A percentile compares a stretch with the other conserved stretches of the same genome.
phyloP scores from a whole-genome alignment of 2,113 vertebrate genomes.

The Callithrix jacchus region DNA sequence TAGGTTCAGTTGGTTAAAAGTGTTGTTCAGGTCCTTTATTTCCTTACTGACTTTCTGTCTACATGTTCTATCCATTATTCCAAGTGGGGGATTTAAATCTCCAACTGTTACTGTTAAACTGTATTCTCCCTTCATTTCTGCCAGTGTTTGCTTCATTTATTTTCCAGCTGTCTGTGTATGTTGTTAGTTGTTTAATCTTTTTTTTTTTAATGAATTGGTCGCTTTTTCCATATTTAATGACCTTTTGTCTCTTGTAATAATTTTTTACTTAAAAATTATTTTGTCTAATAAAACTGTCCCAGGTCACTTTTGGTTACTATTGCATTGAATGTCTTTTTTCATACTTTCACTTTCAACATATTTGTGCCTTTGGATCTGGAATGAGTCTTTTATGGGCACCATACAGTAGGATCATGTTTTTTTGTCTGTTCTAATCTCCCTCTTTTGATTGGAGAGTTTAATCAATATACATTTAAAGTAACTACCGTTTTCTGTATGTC shows the following conservation, averaged over 20 bases:
- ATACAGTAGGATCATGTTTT: background rate
- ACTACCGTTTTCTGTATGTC: background rate
- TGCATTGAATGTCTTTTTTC: background rate
- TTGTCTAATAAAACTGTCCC: background rate
- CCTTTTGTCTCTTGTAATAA: background rate
- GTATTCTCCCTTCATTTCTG: background rate
- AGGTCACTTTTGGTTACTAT: background rate
- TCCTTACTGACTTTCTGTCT: background rate
- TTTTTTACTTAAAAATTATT: background rate
- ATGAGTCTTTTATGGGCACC: background rate
- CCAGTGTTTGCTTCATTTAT: background rate
- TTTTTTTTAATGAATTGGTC: background rate
- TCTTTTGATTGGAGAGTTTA: background rate
- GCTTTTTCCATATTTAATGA: background rate
- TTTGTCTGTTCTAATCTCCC: background rate
- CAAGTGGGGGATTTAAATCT: background rate
- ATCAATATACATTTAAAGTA: background rate
- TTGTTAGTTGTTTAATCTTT: background rate
- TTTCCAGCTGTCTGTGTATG: background rate
- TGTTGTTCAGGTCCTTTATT: background rate
- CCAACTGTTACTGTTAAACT: background rate
- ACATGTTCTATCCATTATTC: background rate
- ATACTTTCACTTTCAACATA: background rate
- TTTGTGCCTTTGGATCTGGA: background rate
- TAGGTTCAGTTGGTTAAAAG: background rate